Base-by-base conservation (phyloP, 2,113 vertebrate species). In the Hiodon alosoides region DNA sequence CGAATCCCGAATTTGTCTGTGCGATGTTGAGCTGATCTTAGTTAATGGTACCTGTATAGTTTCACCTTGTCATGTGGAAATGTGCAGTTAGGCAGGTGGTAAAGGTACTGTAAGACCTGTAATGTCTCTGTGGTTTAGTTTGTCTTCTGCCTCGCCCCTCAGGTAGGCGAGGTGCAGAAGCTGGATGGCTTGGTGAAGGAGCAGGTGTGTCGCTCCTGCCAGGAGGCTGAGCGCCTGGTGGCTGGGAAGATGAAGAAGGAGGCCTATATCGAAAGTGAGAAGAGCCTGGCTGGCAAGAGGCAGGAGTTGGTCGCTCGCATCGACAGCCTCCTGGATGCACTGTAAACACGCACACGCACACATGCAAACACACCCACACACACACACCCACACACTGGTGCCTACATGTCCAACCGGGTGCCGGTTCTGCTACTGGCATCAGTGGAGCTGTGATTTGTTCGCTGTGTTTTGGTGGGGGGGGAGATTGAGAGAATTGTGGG, bases 231-330 rank as follows among this genome's bases (percentile, higher is more conserved):
- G 85, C 91, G 97, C 3, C 89, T 99, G 83, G 97, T 99, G 55
- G 94, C 94, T 0, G 96, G 97, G 31, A 99, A 99, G 80, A 92
- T 99, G 59, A 98, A 98, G 92, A 98, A 97, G 85, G 96, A 99
- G 79, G 91, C 93, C 0, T 99, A 99, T 87, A 89, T 99, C 0
- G 95, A 98, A 80, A 96, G 91, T 0, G 97, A 99, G 85, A 98
- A 96, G 90, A 89, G 87, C 60, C 91, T 96, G 85, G 89, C 90
- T 5, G 81, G 81, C 85, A 95, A 91, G 89, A 94, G 96, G 31
- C 96, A 97, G 81, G 97, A 99, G 85, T 89, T 99, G 69, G 90
- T 98, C 78, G 80, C 89, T 80, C 96, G 94, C 86, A 94, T 99
- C 0, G 97, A 99, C 89, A 95, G 93, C 87, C 94, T 99, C 80